These are phyloP conservation scores for Benthosema pterotum DNA, from an alignment of 2,797 vertebrate genomes.

Conservation along the genomic window DNA sequence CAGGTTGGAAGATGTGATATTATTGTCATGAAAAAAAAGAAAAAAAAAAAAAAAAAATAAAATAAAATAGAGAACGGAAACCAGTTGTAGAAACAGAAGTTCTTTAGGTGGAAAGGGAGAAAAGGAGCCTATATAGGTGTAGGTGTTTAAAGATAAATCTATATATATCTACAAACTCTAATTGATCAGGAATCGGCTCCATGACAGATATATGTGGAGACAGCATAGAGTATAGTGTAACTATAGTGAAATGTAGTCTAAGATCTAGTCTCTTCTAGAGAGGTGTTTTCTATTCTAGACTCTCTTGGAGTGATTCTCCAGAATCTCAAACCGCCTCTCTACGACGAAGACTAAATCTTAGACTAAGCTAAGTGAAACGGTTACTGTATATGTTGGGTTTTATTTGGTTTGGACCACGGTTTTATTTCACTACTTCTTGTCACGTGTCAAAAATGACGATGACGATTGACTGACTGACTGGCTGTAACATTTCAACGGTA, in stretches of 20 bases:
- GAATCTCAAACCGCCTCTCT: no score
- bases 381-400: constrained; percentile 78
- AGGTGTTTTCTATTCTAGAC: no score
- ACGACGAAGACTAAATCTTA: no score
- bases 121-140: no score
- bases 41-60: constrained; percentile 44
- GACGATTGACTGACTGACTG: no score
- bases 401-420: constrained; percentile 58
- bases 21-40: no score
- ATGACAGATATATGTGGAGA: constrained; percentile 64
- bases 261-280: no score
- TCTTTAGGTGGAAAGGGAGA: no score
- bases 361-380: constrained; percentile 84
- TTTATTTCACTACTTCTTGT: constrained; percentile 77
- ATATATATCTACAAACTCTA: constrained; percentile 21
- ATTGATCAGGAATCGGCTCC: constrained; percentile 72
- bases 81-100: no score
- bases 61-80: constrained; percentile 1
- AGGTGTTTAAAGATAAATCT: no score
- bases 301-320: no score
- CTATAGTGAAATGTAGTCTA: constrained; percentile 84
- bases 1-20: no score
- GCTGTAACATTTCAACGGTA: constrained; percentile 80
- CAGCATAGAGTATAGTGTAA: constrained; percentile 77
- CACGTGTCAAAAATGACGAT: constrained; percentile 79